A percentile compares a stretch with the other conserved stretches of the same genome.
Conservation (phyloP, 2,888 invertebrate genomes). For the Ptilodon capucinus region DNA sequence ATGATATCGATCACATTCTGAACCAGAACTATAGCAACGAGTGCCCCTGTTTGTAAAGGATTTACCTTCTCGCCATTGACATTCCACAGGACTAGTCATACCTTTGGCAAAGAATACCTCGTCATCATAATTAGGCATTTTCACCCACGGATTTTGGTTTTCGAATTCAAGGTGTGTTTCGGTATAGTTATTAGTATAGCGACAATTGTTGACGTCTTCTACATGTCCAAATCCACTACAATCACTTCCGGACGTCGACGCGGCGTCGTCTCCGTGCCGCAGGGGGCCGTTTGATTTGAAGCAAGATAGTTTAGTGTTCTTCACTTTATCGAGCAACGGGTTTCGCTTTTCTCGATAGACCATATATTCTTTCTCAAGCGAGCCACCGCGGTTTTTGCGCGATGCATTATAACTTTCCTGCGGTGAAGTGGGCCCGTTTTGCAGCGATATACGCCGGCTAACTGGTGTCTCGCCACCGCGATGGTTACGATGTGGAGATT, state of each 20-base stretch:
- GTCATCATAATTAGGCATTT: slow-evolving; percentile 74
- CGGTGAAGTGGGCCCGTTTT: slow-evolving; percentile 67
- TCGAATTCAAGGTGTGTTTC: slow-evolving; percentile 72
- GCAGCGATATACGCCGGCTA: slow-evolving; percentile 71
- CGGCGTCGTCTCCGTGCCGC: slow-evolving; percentile 74
- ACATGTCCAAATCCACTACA: slow-evolving; percentile 78
- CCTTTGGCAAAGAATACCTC: slow-evolving; percentile 74
- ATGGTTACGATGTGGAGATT: slow-evolving; percentile 76
- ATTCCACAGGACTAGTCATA: slow-evolving; percentile 62
- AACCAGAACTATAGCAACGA: slow-evolving; percentile 77
- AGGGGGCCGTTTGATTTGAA: slow-evolving; percentile 83
- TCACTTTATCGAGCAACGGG: slow-evolving; percentile 87
- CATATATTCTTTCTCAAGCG: slow-evolving; percentile 82
- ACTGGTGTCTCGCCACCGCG: slow-evolving; percentile 63
- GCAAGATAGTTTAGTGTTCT: slow-evolving; percentile 87
- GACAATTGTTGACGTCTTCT: slow-evolving; percentile 66
- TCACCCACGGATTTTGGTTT: slow-evolving; percentile 78
- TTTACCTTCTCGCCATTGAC: slow-evolving; percentile 68
- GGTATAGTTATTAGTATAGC: slow-evolving; percentile 60
- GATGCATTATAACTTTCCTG: slow-evolving; percentile 77
- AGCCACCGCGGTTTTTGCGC: slow-evolving; percentile 74
- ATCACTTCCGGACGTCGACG: slow-evolving; percentile 78
- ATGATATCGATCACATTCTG: slow-evolving; percentile 76
- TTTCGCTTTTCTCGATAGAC: slow-evolving; percentile 85
- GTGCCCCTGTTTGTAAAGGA: slow-evolving; percentile 67